Evolutionary conservation across 1,140 invertebrate genomes (phyloP), one percentile per base, ranked within the genome.

Genomic region (Megalonaias nervosa): DNA sequence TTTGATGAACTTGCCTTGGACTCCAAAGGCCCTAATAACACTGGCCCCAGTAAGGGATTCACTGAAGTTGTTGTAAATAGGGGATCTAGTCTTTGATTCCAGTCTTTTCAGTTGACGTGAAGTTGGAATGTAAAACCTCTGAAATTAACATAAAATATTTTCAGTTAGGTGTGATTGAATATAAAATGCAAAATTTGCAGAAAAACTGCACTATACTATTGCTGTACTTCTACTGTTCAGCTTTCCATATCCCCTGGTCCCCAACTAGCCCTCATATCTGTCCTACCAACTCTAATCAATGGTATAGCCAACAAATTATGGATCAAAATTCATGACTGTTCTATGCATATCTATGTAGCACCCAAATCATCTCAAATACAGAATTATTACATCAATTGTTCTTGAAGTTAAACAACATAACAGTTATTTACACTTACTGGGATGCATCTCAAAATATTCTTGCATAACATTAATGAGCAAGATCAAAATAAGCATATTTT

Each of bases 61-160:
- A 23, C 89, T 85, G 72, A 93, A 92, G 82, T 92, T 91, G 56
- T 90, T 92, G 79, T 92, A 93, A 58, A 93, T 92, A 0, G 92
- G 92, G 11, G 92, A 92, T 21, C 90, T 71, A 0, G 90, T 90
- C 48, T 91, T 90, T 15, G 91, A 91, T 68, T 92, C 91, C 0
- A 93, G 82, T 38, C 92, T 83, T 67, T 92, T 92, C 14, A 93
- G 75, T 73, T 93, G 92, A 70, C 93, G 87, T 12, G 92, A 92
- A 0, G 97, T 96, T 3, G 94, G 92, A 67, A 99, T 96, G 89
- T 98, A 99, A 92, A 98, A 97, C 81, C 96, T 94, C 93, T 98
- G 94, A 23, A 91, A 85, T 81, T 76, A 56, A 75, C 15, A 61
- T 38, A 14, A 17, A 66, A 67, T 26, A 17, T 48, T 55, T 38